phyloP scores from a whole-genome alignment of 2,797 vertebrate species.

The Poeciliopsis infans region DNA sequence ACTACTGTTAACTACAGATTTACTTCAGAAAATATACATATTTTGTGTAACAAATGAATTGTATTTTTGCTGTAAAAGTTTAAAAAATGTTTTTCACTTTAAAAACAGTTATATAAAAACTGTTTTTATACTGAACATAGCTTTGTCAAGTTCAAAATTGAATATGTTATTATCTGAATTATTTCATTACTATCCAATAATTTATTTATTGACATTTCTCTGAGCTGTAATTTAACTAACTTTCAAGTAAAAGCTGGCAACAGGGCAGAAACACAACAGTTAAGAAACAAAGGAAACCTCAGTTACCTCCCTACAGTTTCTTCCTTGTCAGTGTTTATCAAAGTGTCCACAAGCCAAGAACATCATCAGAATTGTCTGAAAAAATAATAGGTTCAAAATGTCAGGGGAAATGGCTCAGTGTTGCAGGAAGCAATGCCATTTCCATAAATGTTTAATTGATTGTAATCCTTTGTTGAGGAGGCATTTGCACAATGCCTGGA shows the following conservation, averaged over 20 bases:
- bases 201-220: slow-evolving; percentile 85
- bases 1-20: background rate
- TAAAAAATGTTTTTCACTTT: background rate
- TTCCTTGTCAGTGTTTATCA: slow-evolving; percentile 91
- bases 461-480: slow-evolving; percentile 90
- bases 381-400: slow-evolving; percentile 96
- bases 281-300: slow-evolving; percentile 78
- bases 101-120: background rate
- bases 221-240: slow-evolving; percentile 72
- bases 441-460: slow-evolving; percentile 97
- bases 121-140: background rate
- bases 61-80: background rate
- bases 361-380: slow-evolving; percentile 88
- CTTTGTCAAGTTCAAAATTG: background rate
- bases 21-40: background rate
- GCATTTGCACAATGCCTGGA: slow-evolving; percentile 74
- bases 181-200: slow-evolving; percentile 51
- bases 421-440: slow-evolving; percentile 93
- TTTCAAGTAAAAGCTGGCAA: slow-evolving; percentile 44
- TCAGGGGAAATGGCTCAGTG: slow-evolving; percentile 92
- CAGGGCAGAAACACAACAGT: slow-evolving; percentile 74
- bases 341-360: slow-evolving; percentile 85
- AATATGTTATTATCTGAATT: slow-evolving; percentile 1
- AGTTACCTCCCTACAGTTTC: slow-evolving; percentile 84
- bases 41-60: background rate